Evolutionary conservation across 2,797 vertebrate genomes (phyloP).

Genomic region (Cirrhinus mrigala): DNA sequence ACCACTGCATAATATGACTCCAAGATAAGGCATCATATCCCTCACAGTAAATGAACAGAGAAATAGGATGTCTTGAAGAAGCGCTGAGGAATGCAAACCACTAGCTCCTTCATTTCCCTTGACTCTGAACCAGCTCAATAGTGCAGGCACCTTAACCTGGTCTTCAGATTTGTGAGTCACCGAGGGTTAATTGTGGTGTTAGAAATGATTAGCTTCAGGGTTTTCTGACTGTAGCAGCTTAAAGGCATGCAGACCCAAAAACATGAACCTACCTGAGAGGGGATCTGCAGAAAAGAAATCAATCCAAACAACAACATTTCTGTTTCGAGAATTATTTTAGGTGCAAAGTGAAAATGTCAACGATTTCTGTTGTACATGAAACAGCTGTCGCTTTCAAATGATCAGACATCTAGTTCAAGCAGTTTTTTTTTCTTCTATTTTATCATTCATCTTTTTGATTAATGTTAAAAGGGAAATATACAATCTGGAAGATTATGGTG

Average conservation of each 20-base stretch:
- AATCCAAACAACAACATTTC: slow-evolving; percentile 54
- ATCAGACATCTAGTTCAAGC: background rate
- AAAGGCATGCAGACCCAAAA: slow-evolving; percentile 38
- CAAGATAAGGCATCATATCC: background rate
- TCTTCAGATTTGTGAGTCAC: slow-evolving; percentile 15
- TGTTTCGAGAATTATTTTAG: slow-evolving; percentile 7
- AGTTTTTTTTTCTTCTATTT: background rate
- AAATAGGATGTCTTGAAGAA: slow-evolving; percentile 28
- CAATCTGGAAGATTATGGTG: background rate
- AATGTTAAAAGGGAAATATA: background rate
- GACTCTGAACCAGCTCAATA: slow-evolving; percentile 10
- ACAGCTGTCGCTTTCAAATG: background rate
- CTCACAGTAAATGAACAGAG: slow-evolving; percentile 2
- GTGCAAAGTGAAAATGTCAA: background rate
- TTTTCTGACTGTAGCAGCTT: slow-evolving; percentile 54
- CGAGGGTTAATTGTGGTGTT: slow-evolving; percentile 19
- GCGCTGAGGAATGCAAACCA: slow-evolving; percentile 14
- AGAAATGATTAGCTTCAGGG: slow-evolving; percentile 61
- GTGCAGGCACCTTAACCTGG: background rate
- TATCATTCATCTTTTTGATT: background rate
- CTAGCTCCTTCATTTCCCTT: slow-evolving; percentile 9
- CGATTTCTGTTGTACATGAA: background rate
- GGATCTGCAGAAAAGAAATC: slow-evolving; percentile 71
- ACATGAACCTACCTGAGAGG: slow-evolving; percentile 71
- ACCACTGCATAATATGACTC: background rate